Conservation (phyloP, 2,113 vertebrate genomes). For the Ursus arctos region DNA sequence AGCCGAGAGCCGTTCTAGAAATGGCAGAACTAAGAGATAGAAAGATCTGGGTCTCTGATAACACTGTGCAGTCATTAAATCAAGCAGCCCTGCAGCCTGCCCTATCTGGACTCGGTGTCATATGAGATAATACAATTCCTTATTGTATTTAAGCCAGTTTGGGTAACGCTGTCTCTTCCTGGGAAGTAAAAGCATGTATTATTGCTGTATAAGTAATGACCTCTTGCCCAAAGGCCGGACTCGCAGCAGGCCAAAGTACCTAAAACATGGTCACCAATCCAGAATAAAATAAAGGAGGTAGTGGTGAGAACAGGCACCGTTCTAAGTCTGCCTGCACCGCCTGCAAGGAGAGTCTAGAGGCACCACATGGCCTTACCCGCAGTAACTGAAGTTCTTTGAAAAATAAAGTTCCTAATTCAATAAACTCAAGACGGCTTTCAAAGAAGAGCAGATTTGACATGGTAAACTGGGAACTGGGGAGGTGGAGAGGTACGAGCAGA, state of each 20-base stretch:
- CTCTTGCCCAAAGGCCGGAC: background rate
- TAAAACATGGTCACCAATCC: background rate
- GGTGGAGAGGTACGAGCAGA: background rate
- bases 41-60: background rate
- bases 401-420: background rate
- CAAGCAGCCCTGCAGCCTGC: background rate
- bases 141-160: background rate
- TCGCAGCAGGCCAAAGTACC: background rate
- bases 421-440: background rate
- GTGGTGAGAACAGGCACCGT: background rate
- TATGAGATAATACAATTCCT: background rate
- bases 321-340: background rate
- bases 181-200: background rate
- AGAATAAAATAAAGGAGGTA: background rate
- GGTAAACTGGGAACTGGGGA: background rate
- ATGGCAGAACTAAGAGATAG: background rate
- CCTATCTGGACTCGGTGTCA: background rate
- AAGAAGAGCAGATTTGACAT: background rate
- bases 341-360: background rate
- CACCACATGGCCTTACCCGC: background rate
- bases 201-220: background rate
- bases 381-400: background rate
- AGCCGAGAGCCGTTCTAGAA: background rate
- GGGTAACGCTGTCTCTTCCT: background rate
- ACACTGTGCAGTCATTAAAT: background rate